A percentile compares a stretch with the other conserved stretches of the same genome.
Evolutionary conservation across 1,140 invertebrate species (phyloP).

Genomic region (Bombus cullumanus): DNA sequence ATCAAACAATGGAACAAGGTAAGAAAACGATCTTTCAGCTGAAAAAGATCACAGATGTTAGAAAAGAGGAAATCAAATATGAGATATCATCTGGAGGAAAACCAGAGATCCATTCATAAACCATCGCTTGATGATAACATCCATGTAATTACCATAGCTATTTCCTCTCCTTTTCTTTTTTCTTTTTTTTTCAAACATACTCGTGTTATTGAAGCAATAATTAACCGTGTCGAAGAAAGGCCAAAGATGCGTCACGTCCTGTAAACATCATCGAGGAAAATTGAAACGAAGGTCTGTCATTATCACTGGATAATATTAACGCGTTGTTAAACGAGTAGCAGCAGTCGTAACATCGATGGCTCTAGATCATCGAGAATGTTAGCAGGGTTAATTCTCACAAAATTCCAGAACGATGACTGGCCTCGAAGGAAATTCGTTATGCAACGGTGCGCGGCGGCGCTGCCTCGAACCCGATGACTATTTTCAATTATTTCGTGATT

Average conservation of each 20-base stretch:
- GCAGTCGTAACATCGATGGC: not conserved
- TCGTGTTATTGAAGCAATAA: too few species aligned
- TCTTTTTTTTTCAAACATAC: too few species aligned
- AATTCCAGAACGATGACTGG: slow-evolving; percentile 38
- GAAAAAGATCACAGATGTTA: too few species aligned
- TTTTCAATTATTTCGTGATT: slow-evolving; percentile 53
- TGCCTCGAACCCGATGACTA: slow-evolving; percentile 17
- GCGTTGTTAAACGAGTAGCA: not conserved
- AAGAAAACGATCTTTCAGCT: not conserved
- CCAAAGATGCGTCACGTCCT: not conserved
- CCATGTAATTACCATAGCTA: not conserved
- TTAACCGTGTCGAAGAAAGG: not conserved
- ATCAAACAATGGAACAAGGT: not conserved
- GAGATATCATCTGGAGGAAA: not conserved
- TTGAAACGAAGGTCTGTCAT: not conserved
- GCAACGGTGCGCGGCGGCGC: not conserved
- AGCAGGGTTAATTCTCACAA: slow-evolving; percentile 3
- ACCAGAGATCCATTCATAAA: not conserved
- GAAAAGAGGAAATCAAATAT: too few species aligned
- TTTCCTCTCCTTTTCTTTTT: not conserved
- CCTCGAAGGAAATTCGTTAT: slow-evolving; percentile 11
- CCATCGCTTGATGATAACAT: too few species aligned
- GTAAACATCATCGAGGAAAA: not conserved
- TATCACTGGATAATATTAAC: not conserved
- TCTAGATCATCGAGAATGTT: not conserved